phyloP scores from a whole-genome alignment of 2,797 vertebrate genomes.

The Gallinago stenura region DNA sequence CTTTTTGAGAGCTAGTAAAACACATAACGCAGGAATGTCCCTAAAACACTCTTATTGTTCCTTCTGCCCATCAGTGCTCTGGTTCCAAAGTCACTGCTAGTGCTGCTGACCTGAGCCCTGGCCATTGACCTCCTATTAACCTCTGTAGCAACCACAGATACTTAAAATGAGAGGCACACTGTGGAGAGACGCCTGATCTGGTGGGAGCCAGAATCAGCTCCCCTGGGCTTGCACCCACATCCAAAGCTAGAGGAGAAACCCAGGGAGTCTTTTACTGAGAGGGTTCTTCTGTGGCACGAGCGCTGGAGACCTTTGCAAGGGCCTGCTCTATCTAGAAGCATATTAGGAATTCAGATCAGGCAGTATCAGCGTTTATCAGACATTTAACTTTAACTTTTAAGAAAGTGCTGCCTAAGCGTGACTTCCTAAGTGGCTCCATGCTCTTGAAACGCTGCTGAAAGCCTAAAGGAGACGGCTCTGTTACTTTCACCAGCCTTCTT shows the following conservation, averaged over 20 bases:
- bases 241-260: not conserved
- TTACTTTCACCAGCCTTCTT: conserved; percentile 27
- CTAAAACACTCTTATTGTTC: not conserved
- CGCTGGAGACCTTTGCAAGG: not conserved
- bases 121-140: not conserved
- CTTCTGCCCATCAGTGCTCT: not conserved
- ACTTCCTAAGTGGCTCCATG: conserved; percentile 34
- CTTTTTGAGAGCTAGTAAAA: not conserved
- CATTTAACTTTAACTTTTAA: conserved; percentile 36
- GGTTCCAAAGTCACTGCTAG: not conserved
- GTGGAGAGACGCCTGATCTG: not conserved
- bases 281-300: not conserved
- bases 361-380: conserved; percentile 6
- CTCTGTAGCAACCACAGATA: not conserved
- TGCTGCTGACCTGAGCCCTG: not conserved
- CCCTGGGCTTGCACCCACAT: rapidly evolving
- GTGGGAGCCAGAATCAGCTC: not conserved
- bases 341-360: conserved; percentile 17
- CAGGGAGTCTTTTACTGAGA: not conserved
- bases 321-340: not conserved
- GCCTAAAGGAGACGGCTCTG: not conserved
- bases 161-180: not conserved
- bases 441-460: conserved; percentile 61
- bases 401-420: conserved; percentile 27
- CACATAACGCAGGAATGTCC: not conserved